Conservation (phyloP, 2,797 vertebrate genomes). For the Pempheris klunzingeri region DNA sequence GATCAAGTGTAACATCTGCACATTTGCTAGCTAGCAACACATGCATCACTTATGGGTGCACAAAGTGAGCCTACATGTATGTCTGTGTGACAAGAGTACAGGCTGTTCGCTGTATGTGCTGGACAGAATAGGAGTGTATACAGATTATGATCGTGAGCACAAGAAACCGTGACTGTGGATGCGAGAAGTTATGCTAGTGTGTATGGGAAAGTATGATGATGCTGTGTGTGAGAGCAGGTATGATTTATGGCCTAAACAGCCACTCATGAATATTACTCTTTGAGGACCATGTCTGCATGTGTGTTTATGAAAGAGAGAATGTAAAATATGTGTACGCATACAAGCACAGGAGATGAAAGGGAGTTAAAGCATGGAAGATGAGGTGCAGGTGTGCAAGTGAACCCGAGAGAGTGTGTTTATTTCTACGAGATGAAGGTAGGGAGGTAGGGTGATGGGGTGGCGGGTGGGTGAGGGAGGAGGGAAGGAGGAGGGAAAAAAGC, state of each 20-base stretch:
- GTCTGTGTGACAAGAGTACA: background rate
- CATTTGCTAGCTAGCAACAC: background rate
- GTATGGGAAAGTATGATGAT: background rate
- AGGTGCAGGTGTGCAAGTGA: slow-evolving; percentile 55
- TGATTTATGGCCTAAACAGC: slow-evolving; percentile 32
- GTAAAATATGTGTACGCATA: background rate
- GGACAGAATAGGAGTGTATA: background rate
- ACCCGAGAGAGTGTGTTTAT: slow-evolving; percentile 37
- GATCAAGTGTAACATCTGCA: background rate
- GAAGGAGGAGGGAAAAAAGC: slow-evolving; percentile 29
- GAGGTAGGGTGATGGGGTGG: slow-evolving; percentile 55
- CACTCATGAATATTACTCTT: slow-evolving; percentile 34
- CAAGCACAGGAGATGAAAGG: background rate
- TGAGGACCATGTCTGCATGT: slow-evolving; percentile 26
- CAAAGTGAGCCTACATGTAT: background rate
- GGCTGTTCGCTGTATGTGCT: background rate
- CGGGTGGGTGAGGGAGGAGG: slow-evolving; percentile 33
- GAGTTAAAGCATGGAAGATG: background rate
- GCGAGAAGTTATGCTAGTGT: background rate
- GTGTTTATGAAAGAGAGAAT: slow-evolving; percentile 34
- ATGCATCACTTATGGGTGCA: background rate
- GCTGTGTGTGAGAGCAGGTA: slow-evolving; percentile 21
- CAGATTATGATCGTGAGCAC: slow-evolving; percentile 1
- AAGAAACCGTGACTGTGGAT: background rate
- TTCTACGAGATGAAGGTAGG: slow-evolving; percentile 51